Evolutionary conservation across 2,888 invertebrate species (phyloP), one percentile per base, ranked within the genome.

Genomic region (Synanthedon tipuliformis): DNA sequence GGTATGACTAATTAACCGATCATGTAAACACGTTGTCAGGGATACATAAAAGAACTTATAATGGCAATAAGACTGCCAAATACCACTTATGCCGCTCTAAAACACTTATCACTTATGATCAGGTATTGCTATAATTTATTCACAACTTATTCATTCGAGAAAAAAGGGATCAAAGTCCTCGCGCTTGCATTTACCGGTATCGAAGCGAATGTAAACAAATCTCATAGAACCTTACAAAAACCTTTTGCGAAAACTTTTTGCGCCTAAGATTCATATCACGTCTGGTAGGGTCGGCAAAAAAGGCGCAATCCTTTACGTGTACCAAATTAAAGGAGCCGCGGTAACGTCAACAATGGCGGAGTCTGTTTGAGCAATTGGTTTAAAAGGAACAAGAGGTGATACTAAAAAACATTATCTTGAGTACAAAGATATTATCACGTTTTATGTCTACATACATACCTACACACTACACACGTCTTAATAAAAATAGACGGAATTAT

Each of bases 291-390:
- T 54, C 51, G 49, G 48, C 55, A 62, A 66, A 68, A 66, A 50
- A 50, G 12, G 49, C 59, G 58, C 65, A 67, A 71, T 62, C 64
- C 65, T 69, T 70, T 66, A 61, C 61, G 57, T 61, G 59, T 61
- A 54, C 53, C 56, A 54, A 58, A 59, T 61, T 62, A 61, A 57
- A 59, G 55, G 54, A 53, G 51, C 50, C 52, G 52, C 40, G 4
- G 51, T 51, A 13, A 8, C 40, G 27, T 50, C 50, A 18, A 50
- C 50, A 50, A 50, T 40, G 11, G 50, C 34, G 12, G 40, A 1
- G 5, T 40, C 34, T n/a, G 10, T 27, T 50, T 50, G 50, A 50
- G 50, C 40, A 50, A 50, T 50, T 50, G 34, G 27, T 16, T 15
- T 49, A 13, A 10, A 34, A 10, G 34, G 34, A 34, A 34, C 34